Conservation (phyloP, 2,888 invertebrate genomes). For the Zygogramma bicolorata region DNA sequence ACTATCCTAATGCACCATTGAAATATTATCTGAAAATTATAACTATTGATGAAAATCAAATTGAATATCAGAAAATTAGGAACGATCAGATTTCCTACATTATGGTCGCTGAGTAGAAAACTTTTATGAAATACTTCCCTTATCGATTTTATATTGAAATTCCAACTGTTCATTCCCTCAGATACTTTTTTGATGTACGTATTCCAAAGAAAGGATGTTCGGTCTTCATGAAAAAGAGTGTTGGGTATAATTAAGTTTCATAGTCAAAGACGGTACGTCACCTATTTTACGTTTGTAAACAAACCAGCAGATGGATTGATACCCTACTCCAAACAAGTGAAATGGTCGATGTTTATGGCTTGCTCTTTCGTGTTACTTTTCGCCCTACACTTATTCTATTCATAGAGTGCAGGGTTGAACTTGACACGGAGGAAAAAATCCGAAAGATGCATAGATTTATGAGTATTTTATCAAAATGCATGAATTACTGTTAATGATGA, state of each 20-base stretch:
- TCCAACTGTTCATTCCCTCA: background rate
- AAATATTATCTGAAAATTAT: too few species aligned
- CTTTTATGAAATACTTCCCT: too few species aligned
- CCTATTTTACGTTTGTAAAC: conserved; percentile 56
- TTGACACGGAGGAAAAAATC: background rate
- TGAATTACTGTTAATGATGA: too few species aligned
- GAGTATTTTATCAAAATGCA: too few species aligned
- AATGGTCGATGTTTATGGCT: conserved; percentile 37
- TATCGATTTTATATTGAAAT: background rate
- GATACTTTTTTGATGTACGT: background rate
- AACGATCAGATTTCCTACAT: too few species aligned
- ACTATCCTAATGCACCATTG: too few species aligned
- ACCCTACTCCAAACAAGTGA: conserved; percentile 54
- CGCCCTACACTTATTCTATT: conserved; percentile 39
- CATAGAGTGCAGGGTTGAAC: background rate
- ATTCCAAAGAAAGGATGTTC: conserved; percentile 58
- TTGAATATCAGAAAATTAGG: too few species aligned
- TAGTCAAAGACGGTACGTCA: conserved; percentile 51
- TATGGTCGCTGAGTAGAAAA: too few species aligned
- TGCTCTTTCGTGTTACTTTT: conserved; percentile 29
- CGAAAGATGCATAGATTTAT: too few species aligned
- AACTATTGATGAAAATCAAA: too few species aligned
- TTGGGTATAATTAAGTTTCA: conserved; percentile 58
- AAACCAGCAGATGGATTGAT: conserved; percentile 54
- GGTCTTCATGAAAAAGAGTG: conserved; percentile 54